These are phyloP conservation scores for Lithophane ornitopus DNA, from an alignment of 2,888 invertebrate genomes.

Conservation along the genomic window DNA sequence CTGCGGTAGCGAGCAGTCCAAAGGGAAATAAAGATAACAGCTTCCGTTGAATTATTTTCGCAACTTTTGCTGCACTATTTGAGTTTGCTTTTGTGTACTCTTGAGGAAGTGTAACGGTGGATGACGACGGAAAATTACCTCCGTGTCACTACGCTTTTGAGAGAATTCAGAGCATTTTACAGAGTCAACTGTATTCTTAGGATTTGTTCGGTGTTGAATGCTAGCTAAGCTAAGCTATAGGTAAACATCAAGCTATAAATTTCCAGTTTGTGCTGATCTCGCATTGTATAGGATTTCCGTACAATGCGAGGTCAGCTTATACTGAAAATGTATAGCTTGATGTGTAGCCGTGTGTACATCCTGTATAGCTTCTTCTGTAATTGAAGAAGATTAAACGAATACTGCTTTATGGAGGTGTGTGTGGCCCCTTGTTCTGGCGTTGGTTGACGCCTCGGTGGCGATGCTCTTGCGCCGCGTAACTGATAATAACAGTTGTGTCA, in stretches of 20 bases:
- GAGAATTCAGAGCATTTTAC: background rate
- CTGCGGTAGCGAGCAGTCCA: background rate
- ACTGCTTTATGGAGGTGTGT: no score
- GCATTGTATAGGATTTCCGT: no score
- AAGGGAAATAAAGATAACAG: background rate
- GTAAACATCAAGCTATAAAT: no score
- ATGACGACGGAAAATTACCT: constrained; percentile 28
- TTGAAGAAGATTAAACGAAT: no score
- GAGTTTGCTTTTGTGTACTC: constrained; percentile 7
- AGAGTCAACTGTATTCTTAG: background rate
- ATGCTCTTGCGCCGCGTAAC: background rate
- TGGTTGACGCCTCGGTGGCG: background rate
- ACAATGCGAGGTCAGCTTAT: no score
- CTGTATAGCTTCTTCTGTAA: no score
- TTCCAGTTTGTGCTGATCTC: no score
- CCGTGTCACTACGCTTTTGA: background rate
- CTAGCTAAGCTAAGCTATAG: no score
- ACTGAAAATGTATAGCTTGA: no score
- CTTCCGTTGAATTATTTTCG: background rate
- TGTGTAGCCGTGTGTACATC: no score
- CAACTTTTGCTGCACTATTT: constrained; percentile 6
- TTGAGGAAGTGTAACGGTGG: constrained; percentile 39
- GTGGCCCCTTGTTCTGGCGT: no score
- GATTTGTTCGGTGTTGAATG: background rate
- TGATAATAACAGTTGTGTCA: background rate